phyloP scores from a whole-genome alignment of 2,113 vertebrate species.

The Lonchura striata region DNA sequence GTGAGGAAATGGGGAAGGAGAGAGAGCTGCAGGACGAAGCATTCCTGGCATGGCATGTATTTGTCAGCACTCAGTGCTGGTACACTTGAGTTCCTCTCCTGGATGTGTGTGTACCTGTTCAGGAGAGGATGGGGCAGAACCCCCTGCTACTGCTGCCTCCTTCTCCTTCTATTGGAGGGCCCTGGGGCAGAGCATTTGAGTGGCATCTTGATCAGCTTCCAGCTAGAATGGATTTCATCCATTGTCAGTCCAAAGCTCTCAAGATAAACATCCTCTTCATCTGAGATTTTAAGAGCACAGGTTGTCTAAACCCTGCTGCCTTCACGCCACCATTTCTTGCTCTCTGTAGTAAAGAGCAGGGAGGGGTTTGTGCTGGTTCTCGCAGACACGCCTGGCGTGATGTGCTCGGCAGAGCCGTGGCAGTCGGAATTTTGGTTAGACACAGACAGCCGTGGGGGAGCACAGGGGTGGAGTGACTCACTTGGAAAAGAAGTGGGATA shows the following conservation, averaged over 20 bases:
- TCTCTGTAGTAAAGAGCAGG: neutral
- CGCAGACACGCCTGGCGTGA: accelerated
- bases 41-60: neutral
- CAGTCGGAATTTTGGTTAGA: neutral
- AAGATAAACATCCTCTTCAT: neutral
- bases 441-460: neutral
- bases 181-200: neutral
- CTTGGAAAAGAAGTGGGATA: neutral
- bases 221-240: neutral
- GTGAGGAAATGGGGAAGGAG: neutral
- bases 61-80: neutral
- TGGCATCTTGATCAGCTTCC: neutral
- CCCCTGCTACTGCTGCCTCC: neutral
- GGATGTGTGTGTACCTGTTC: neutral
- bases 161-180: neutral
- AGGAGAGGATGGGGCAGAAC: neutral
- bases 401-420: neutral
- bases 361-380: neutral
- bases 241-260: neutral
- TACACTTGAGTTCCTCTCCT: neutral
- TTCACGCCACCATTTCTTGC: accelerated
- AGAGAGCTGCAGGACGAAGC: neutral
- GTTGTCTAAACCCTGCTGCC: neutral
- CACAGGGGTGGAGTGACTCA: neutral
- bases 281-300: neutral